Evolutionary conservation across 2,113 vertebrate genomes (phyloP).

Genomic region (Stegastes partitus): DNA sequence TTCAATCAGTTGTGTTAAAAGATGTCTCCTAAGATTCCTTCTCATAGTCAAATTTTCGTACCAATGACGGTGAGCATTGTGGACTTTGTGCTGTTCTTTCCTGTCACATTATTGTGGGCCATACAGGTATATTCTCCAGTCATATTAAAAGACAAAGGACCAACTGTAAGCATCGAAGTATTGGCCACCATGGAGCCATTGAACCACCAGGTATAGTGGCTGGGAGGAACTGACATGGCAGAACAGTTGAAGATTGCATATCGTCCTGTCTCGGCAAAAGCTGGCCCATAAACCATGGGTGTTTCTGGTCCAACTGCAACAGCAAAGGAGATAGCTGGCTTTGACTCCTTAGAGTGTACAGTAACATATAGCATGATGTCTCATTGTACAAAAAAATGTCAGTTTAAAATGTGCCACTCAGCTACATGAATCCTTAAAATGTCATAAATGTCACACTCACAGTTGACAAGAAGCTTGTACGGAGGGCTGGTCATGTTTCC

Average conservation of each 20-base stretch:
- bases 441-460: constrained; percentile 72
- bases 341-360: neutral
- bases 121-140: constrained; percentile 77
- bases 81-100: constrained; percentile 46
- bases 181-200: constrained; percentile 45
- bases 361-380: neutral
- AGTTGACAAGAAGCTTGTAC: constrained; percentile 71
- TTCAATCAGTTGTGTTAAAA: neutral
- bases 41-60: constrained; percentile 37
- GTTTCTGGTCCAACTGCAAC: constrained; percentile 60
- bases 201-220: constrained; percentile 73
- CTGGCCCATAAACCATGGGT: constrained; percentile 49
- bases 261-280: constrained; percentile 41
- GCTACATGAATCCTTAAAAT: neutral
- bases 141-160: constrained; percentile 53
- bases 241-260: constrained; percentile 56
- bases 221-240: constrained; percentile 70
- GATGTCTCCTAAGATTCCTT: neutral
- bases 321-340: neutral
- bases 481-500: constrained; percentile 56
- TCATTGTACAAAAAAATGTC: too few relatives aligned
- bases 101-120: constrained; percentile 75
- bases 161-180: constrained; percentile 31
- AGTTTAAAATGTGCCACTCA: too few relatives aligned
- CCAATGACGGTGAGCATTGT: constrained; percentile 68